phyloP scores from a whole-genome alignment of 30 jellyfish, hydroid and myxozoan species.

The Clytia hemisphaerica region DNA sequence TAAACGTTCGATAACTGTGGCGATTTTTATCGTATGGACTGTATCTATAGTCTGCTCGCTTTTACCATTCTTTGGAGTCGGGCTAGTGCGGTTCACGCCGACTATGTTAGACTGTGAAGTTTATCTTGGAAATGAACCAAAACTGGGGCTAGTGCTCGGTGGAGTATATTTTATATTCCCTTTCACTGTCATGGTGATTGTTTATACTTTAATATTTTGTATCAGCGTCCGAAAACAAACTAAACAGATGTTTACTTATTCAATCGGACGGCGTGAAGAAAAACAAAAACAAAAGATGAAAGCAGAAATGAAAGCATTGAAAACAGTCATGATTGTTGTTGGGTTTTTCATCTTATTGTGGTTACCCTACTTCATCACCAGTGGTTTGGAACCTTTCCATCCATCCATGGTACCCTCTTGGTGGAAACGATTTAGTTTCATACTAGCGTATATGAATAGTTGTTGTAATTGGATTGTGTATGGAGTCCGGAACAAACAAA shows the following conservation, averaged over 20 bases:
- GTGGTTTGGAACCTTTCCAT: constrained; percentile 46
- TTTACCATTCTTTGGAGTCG: constrained; percentile 67
- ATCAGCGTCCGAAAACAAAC: constrained; percentile 56
- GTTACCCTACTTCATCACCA: constrained; percentile 65
- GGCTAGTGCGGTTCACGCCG: constrained; percentile 33
- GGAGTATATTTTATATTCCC: constrained; percentile 48
- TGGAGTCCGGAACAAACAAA: constrained; percentile 66
- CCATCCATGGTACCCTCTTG: constrained; percentile 44
- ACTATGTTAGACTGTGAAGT: constrained; percentile 66
- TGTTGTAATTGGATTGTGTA: constrained; percentile 79
- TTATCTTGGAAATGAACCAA: constrained; percentile 41
- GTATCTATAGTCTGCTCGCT: constrained; percentile 52
- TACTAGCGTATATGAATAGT: constrained; percentile 55
- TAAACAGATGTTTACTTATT: constrained; percentile 19
- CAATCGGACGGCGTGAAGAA: constrained; percentile 17
- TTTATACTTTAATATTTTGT: constrained; percentile 43
- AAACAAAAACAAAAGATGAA: constrained; percentile 18
- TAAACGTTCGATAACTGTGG: constrained; percentile 30
- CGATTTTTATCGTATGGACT: constrained; percentile 46
- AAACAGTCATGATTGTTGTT: constrained; percentile 60
- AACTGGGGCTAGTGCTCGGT: constrained; percentile 34
- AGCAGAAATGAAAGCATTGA: constrained; percentile 71
- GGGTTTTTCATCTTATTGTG: constrained; percentile 69
- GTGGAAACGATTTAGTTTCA: constrained; percentile 49
- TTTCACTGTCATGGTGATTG: constrained; percentile 38